Conservation (phyloP, 2,888 invertebrate genomes). For the Sphinx pinastri region DNA sequence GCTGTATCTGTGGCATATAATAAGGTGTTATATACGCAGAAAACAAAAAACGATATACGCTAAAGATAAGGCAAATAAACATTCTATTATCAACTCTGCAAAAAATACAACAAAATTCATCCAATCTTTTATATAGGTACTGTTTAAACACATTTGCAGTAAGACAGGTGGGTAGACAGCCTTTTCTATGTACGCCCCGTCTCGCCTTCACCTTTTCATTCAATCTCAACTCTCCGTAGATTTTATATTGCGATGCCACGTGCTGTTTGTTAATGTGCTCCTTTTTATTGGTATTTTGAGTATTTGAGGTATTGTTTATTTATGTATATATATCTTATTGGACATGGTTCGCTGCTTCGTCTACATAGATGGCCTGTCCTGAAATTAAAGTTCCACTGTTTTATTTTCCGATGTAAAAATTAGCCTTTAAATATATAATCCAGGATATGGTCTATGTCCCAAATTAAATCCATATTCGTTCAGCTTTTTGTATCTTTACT, state of each 20-base stretch:
- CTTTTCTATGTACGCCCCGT: background rate
- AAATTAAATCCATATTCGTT: no score
- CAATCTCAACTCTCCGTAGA: conserved; percentile 10
- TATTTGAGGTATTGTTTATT: no score
- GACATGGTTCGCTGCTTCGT: no score
- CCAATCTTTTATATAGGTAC: conserved; percentile 10
- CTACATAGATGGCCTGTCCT: no score
- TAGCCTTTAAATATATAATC: no score
- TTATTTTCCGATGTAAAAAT: no score
- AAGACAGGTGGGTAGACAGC: conserved; percentile 6
- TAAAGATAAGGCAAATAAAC: background rate
- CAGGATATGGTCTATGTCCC: no score
- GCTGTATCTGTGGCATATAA: no score
- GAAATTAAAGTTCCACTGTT: no score
- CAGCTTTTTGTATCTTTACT: no score
- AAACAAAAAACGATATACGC: background rate
- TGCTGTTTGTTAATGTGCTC: background rate
- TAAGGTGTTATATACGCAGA: no score
- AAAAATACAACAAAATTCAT: conserved; percentile 1
- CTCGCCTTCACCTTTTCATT: conserved; percentile 8
- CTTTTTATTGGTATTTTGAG: background rate
- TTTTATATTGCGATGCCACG: conserved; percentile 5
- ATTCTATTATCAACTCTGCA: background rate
- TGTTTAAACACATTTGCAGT: conserved; percentile 21
- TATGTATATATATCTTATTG: no score